Evolutionary conservation across 2,113 vertebrate species (phyloP), one percentile per base, ranked within the genome.

Genomic region (Cyrtonyx montezumae): DNA sequence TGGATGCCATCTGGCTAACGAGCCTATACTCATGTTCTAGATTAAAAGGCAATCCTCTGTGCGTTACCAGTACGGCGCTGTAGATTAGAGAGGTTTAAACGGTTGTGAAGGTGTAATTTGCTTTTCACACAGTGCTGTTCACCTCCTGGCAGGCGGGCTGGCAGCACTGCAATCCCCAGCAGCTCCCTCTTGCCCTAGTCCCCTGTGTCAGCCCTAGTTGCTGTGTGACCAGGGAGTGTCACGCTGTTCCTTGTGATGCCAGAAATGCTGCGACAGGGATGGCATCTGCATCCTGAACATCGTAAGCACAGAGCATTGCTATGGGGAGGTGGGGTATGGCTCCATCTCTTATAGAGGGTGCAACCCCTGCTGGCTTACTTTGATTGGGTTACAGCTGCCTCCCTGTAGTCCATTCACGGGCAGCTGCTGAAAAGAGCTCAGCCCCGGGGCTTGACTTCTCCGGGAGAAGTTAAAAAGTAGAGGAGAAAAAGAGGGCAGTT

Each of bases 1-100:
- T 94, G 89, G 89, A 91, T 87, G 94, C 93, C 96, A 93, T 93
- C 91, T 96, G 96, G 81, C 91, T 95, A 96, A 94, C 48, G 79
- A 96, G 84, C 84, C 79, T 61, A 56, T 95, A 75, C 53, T 91
- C 93, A 56, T 92, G 96, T 94, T 95, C 94, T 74, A 70, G 89
- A 89, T 96, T 95, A 95, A 95, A 95, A 94, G 71, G 76, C 87
- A 95, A 92, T 94, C 84, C 89, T 92, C 59, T 1, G 1, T 4
- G 2, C 17, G 1, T 92, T 94, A 84, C 81, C 0, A 21, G 84
- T 88, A 68, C 0, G 0, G 61, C 4, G 4, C 73, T 87, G 48
- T 62, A 89, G 82, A 95, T 95, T 87, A 94, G 87, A 59, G 87
- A 80, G 84, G 26, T 55, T 85, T 85, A 89, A 96, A 80, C 4